Conservation (phyloP, 2,888 invertebrate genomes). For the Taphrorychus bicolor region DNA sequence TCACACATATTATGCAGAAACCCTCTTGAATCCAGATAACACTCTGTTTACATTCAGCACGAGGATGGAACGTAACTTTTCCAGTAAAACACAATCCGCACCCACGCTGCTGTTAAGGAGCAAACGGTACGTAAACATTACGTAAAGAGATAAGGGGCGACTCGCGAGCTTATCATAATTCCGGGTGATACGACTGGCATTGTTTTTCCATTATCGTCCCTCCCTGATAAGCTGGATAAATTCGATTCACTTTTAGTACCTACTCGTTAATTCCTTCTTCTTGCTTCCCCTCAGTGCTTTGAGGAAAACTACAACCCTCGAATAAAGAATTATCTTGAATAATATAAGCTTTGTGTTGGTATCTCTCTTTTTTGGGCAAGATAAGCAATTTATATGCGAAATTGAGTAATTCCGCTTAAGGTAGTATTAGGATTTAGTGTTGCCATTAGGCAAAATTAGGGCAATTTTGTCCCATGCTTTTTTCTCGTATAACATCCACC, state of each 20-base stretch:
- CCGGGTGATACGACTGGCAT: slow-evolving; percentile 3
- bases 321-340: neutral
- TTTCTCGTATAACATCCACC: neutral
- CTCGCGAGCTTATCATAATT: slow-evolving; percentile 1
- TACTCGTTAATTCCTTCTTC: neutral
- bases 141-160: neutral
- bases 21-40: neutral
- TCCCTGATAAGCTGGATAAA: slow-evolving; percentile 2
- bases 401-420: neutral
- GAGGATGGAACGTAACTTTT: neutral
- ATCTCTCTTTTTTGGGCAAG: neutral
- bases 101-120: neutral
- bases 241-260: neutral
- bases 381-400: neutral
- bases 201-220: slow-evolving; percentile 2
- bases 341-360: neutral
- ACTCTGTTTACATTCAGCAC: neutral
- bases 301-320: neutral
- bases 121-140: slow-evolving; percentile 1
- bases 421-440: neutral
- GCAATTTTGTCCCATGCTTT: neutral
- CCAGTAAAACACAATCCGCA: neutral
- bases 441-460: neutral
- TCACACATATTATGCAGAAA: neutral
- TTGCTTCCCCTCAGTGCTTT: neutral